Evolutionary conservation across 1,140 invertebrate genomes (phyloP).

Genomic region (Tenebrio molitor): DNA sequence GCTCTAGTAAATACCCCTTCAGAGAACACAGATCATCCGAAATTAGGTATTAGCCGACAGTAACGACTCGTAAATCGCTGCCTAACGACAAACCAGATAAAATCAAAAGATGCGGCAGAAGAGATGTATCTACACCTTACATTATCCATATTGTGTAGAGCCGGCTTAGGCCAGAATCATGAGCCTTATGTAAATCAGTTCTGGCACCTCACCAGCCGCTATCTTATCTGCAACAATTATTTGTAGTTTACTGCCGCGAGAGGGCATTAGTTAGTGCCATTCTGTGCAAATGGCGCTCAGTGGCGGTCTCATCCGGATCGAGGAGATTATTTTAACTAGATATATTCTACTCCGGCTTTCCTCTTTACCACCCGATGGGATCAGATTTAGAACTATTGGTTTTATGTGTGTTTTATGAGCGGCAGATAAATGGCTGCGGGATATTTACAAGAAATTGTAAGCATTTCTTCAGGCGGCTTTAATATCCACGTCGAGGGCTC

Average conservation of each 20-base stretch:
- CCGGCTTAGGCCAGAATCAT: conserved; percentile 49
- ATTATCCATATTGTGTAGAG: conserved; percentile 48
- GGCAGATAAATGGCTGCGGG: conserved; percentile 51
- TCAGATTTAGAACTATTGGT: conserved; percentile 61
- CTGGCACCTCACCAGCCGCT: conserved; percentile 58
- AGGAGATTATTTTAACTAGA: conserved; percentile 58
- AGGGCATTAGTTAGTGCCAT: conserved; percentile 60
- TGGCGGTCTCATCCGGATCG: conserved; percentile 57
- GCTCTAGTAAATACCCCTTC: conserved; percentile 20
- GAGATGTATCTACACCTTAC: conserved; percentile 10
- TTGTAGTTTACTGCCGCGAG: conserved; percentile 59
- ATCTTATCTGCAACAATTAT: conserved; percentile 63
- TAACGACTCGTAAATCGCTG: conserved; percentile 43
- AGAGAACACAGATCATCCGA: conserved; percentile 32
- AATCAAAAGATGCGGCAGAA: conserved; percentile 41
- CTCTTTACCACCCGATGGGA: conserved; percentile 59
- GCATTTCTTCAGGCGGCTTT: conserved; percentile 43
- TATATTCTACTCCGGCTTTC: conserved; percentile 55
- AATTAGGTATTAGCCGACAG: conserved; percentile 42
- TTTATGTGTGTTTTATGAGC: conserved; percentile 52
- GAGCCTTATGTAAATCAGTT: conserved; percentile 57
- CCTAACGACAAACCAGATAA: conserved; percentile 41
- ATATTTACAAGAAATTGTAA: conserved; percentile 50
- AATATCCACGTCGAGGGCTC: conserved; percentile 22
- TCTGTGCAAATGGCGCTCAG: conserved; percentile 60